Conservation (phyloP, 2,888 invertebrate genomes). For the Operophtera brumata region DNA sequence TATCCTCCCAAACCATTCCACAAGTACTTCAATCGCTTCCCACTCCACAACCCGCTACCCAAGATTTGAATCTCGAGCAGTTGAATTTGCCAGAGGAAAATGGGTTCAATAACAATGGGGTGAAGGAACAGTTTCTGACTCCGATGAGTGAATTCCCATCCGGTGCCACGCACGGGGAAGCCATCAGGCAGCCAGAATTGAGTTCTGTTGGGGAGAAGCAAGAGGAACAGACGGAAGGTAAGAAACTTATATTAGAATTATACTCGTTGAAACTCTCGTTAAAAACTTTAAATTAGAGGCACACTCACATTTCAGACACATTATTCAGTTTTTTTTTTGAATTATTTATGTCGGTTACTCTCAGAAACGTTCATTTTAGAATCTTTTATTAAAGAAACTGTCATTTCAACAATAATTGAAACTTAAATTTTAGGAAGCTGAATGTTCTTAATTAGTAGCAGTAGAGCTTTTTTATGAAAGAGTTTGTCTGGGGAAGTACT, state of each 20-base stretch:
- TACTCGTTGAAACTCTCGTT: background rate
- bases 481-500: too few species aligned
- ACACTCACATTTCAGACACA: too few species aligned
- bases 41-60: conserved; percentile 27
- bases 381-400: too few species aligned
- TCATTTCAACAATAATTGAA: too few species aligned
- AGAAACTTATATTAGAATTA: conserved; percentile 22
- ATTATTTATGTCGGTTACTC: too few species aligned
- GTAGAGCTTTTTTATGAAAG: too few species aligned
- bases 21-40: conserved; percentile 6
- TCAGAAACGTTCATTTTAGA: too few species aligned
- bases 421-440: too few species aligned
- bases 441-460: too few species aligned
- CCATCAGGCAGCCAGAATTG: conserved; percentile 60
- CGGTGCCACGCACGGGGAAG: conserved; percentile 54
- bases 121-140: conserved; percentile 72
- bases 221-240: conserved; percentile 65
- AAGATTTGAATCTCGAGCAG: conserved; percentile 57
- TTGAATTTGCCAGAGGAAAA: conserved; percentile 55
- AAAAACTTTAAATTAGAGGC: too few species aligned
- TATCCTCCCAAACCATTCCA: too few species aligned
- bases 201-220: conserved; percentile 71
- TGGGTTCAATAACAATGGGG: conserved; percentile 51
- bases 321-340: too few species aligned
- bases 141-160: conserved; percentile 71